Evolutionary conservation across 2,888 invertebrate genomes (phyloP), one percentile per base, ranked within the genome.

Genomic region (Homarus gammarus): DNA sequence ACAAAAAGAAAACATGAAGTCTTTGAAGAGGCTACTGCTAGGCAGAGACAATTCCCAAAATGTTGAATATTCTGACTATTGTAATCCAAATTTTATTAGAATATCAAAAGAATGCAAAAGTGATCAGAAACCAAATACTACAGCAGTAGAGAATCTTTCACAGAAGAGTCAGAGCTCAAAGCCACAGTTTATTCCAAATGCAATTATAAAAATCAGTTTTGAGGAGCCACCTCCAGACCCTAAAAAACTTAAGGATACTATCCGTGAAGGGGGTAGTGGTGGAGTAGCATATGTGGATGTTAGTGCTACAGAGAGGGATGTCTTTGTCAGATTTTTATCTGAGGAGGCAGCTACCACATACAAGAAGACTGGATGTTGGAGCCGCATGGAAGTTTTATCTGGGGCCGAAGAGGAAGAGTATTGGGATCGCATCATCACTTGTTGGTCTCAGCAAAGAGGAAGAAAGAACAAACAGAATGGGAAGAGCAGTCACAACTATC

Each of bases 1-100:
- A 64, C 89, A 92, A 51, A 85, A 75, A 86, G 78, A 86, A 79
- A 89, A 92, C 79, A 87, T 89, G 90, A 87, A 75, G 85, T 73
- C 73, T 27, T 51, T 87, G 27, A 90, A 82, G 81, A 51, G 82
- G 73, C 49, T 70, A 18, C 49, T 75, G 33, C 72, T 64, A 33
- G 61, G 61, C 2, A 72, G 87, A 38, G n/a, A 51, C 22, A 38
- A 79, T n/a, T n/a, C 36, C 12, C 51, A 33, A n/a, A 38, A 22
- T 38, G 12, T 51, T 12, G 81, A 81, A 18, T 36, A 56, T 56
- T 61, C 64, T 22, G 36, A 68, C 1, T 12, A 68, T 70, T 22
- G 40, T 33, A 68, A 82, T 49, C 64, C 64, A 64, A 64, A 64
- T 64, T 27, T 64, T 6, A 64, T 64, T 27, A n/a, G 27, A 27